These are phyloP conservation scores for Arctia plantaginis DNA, from an alignment of 2,888 invertebrate species.

Conservation along the genomic window DNA sequence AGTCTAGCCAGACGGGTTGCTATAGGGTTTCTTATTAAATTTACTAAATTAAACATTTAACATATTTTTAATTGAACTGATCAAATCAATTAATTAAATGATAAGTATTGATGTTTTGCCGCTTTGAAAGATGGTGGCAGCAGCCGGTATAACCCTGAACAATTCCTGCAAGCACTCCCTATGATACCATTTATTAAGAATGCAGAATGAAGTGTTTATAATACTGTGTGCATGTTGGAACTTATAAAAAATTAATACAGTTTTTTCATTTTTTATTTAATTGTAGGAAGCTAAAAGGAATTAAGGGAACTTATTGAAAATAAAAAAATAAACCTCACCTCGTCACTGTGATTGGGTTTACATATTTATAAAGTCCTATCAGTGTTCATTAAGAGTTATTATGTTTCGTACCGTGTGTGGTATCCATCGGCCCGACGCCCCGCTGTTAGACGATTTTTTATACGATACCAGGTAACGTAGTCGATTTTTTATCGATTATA, in stretches of 20 bases:
- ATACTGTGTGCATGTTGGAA: too few species aligned
- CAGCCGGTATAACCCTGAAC: not conserved
- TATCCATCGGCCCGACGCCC: conserved; percentile 67
- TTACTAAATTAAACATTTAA: too few species aligned
- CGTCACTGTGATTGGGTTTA: conserved; percentile 14
- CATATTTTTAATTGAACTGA: not conserved
- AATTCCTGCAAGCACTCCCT: not conserved
- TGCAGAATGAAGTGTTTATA: too few species aligned
- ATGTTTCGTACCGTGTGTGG: conserved; percentile 69
- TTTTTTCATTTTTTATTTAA: not conserved
- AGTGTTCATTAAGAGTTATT: conserved; percentile 77
- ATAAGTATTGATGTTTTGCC: not conserved
- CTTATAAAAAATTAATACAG: not conserved
- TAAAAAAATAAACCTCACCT: not conserved
- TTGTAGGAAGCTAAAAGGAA: not conserved
- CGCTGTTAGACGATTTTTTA: conserved; percentile 65
- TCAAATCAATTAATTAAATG: not conserved
- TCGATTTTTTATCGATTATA: conserved; percentile 26
- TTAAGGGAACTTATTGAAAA: not conserved
- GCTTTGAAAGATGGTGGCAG: not conserved
- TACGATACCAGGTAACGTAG: conserved; percentile 49
- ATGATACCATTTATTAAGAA: too few species aligned
- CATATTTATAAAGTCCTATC: conserved; percentile 69
- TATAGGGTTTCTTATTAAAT: too few species aligned
- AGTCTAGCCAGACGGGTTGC: too few species aligned